Base-by-base conservation (phyloP, 2,797 vertebrate species). In the Orientallactaga sibirica region DNA sequence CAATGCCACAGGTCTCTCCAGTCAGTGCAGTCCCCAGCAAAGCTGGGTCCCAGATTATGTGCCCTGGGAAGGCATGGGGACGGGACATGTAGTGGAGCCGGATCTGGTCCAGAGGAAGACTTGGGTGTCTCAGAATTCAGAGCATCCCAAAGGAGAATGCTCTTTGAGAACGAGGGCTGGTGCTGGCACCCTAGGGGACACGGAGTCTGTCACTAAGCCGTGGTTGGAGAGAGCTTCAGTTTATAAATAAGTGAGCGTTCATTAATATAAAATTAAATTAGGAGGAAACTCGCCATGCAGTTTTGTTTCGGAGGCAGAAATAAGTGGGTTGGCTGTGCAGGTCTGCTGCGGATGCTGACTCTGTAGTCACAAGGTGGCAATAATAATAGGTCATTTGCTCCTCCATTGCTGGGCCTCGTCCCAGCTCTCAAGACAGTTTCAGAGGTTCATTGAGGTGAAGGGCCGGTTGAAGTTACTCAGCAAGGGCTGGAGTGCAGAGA, bases 191-290 rank as follows among this genome's bases (percentile, higher is more conserved):
- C 55, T 11, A 58, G 55, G 55, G 27, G 58, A 58, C 77, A 68
- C n/a, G 70, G 94, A 86, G 94, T 97, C 97, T 92, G n/a, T 0
- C 90, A 92, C 78, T 93, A 25, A 96, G 96, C 95, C 96, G 87
- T 95, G 95, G 95, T 90, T 95, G 96, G 76, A 94, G 89, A 96
- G 88, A 95, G 93, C 82, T 95, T 87, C 78, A 92, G 95, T 94
- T 97, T 95, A 98, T 97, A 97, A 95, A 97, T 96, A 97, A 97
- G 94, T 94, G 96, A 95, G 88, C 94, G 94, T 96, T 96, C 96
- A 92, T 93, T 95, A 96, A 96, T 88, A 87, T 88, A 92, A 97
- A 95, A 95, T 96, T 97, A 93, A 88, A 93, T 91, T 78, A 94
- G 95, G 95, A 96, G 97, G 89, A 96, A 37, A 58, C 90, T 81